Base-by-base conservation (phyloP, 2,888 invertebrate species). In the Andrena marginata region DNA sequence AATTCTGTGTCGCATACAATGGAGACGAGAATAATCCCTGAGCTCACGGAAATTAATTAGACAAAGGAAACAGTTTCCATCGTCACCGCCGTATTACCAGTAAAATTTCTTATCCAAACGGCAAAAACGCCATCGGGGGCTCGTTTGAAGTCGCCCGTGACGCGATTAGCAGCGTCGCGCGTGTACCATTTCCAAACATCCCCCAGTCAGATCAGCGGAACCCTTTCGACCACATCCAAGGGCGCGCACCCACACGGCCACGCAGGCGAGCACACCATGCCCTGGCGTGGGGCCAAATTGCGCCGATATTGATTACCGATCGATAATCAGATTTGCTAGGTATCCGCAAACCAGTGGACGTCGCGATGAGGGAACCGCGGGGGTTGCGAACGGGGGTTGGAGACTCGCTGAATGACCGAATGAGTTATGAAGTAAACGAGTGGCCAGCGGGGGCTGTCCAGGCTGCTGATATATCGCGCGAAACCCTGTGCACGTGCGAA, bases 291-390 rank as follows among this genome's bases (percentile, higher is more conserved):
- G 77, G 88, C 87, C 88, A 89, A 91, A 90, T 90, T 88, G 89
- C 89, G 77, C 81, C 87, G 89, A 90, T 91, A 92, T 92, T 92
- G 92, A 92, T 92, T 91, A 90, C 90, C 89, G 89, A 91, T 90
- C 85, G 87, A 88, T 92, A 92, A 92, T 92, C 87, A 90, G 91
- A 91, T 92, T 92, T 92, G 76, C 80, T 77, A 86, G 88, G 85
- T 84, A 88, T 85, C 87, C 67, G 82, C 60, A 33, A 65, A 63
- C 49, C 77, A 62, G 10, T 48, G 77, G 49, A 54, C 65, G 63
- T 35, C 48, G 63, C 2, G 56, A 42, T 42, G 35, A 51, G 33
- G 71, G 59, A 16, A 16, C 2, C 56, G 42, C 31, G 13, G 23
- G 3, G 16, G 64, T 29, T 48, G 60, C 59, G 33, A 33, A 51